Conservation (phyloP, 53 echinoderm and acorn worm species). For the Apostichopus leukothele region DNA sequence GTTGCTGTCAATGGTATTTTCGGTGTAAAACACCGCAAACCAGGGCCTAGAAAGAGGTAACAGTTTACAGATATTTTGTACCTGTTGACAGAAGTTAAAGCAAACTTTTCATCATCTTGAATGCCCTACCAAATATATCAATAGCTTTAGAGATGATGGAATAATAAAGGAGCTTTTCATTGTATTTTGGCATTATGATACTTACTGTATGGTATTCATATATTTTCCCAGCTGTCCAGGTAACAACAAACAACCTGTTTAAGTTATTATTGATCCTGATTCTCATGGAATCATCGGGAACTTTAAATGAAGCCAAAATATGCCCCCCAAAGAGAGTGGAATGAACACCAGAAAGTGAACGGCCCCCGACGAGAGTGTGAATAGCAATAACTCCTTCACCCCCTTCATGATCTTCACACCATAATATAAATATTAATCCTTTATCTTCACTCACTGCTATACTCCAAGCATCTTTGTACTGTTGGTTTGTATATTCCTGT, state of each 20-base stretch:
- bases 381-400: not conserved
- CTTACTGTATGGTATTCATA: not conserved
- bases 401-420: not conserved
- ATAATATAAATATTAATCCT: not conserved
- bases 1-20: not conserved
- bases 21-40: not conserved
- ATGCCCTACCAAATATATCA: not conserved
- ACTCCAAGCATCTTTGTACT: not conserved
- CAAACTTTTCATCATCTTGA: not conserved
- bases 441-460: not conserved
- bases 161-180: no score
- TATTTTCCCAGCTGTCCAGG: not conserved
- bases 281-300: not conserved
- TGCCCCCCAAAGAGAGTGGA: not conserved
- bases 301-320: not conserved
- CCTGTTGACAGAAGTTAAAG: not conserved
- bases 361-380: no score
- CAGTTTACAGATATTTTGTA: not conserved
- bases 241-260: not conserved
- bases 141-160: not conserved
- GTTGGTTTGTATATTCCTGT: not conserved
- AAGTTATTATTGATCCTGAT: not conserved
- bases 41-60: not conserved
- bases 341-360: not conserved
- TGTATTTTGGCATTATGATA: not conserved